Evolutionary conservation across 2,888 invertebrate species (phyloP).

Genomic region (Stenodera caucasica): DNA sequence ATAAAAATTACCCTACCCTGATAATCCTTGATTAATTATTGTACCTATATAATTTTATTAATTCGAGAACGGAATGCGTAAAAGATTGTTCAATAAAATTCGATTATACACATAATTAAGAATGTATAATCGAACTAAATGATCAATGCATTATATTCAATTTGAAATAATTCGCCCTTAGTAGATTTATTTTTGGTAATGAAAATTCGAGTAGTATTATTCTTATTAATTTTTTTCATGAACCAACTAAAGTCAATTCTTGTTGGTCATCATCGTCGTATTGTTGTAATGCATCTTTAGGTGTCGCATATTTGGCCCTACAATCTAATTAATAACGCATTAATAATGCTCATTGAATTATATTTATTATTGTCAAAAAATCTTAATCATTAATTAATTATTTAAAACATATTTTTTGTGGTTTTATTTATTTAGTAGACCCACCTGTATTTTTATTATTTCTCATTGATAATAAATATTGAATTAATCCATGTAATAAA

Average conservation of each 20-base stretch:
- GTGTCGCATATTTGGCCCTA: conserved; percentile 26
- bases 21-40: not conserved
- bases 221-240: not conserved
- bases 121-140: too few species aligned
- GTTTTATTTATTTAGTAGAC: conserved; percentile 7
- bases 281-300: conserved; percentile 30
- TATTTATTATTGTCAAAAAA: not conserved
- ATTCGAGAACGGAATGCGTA: not conserved
- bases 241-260: conserved; percentile 36
- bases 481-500: conserved; percentile 62
- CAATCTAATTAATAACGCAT: conserved; percentile 21
- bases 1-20: not conserved
- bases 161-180: too few species aligned
- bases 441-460: conserved; percentile 32
- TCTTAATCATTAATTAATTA: not conserved
- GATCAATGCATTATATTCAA: too few species aligned
- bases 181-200: too few species aligned
- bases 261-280: conserved; percentile 35
- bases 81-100: not conserved
- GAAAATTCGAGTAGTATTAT: not conserved
- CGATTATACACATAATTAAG: too few species aligned
- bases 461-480: conserved; percentile 46
- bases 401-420: conserved; percentile 11
- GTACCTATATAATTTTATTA: not conserved
- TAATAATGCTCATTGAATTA: conserved; percentile 8